Conservation (phyloP, 2,888 invertebrate genomes). For the Hybos culiciformis region DNA sequence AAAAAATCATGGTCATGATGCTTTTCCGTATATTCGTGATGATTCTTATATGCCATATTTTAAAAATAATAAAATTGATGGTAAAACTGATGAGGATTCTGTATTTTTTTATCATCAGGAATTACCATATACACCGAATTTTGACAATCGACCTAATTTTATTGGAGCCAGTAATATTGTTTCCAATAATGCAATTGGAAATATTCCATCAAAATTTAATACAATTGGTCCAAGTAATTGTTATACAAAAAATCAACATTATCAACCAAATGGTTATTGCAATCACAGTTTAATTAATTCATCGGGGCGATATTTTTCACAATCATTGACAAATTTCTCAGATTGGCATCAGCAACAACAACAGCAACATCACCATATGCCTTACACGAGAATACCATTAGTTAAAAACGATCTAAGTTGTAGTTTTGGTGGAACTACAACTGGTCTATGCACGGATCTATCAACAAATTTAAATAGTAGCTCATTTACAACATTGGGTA, state of each 20-base stretch:
- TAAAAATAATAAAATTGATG: conserved; percentile 8
- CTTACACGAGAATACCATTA: conserved; percentile 22
- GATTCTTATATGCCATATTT: conserved; percentile 13
- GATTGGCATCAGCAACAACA: conserved; percentile 11
- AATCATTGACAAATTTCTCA: conserved; percentile 33
- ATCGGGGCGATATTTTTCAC: conserved; percentile 30
- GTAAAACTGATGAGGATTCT: conserved; percentile 11
- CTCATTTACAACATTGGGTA: conserved; percentile 26
- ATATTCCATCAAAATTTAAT: conserved; percentile 29
- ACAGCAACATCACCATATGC: conserved; percentile 14
- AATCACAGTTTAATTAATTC: background rate
- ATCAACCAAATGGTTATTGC: conserved; percentile 7
- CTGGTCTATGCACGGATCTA: conserved; percentile 17
- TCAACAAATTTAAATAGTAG: conserved; percentile 18
- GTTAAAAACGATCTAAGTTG: conserved; percentile 15
- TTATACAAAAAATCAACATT: conserved; percentile 27
- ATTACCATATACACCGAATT: conserved; percentile 16
- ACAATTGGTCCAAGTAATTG: conserved; percentile 35
- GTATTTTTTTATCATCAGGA: conserved; percentile 18
- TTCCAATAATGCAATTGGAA: background rate
- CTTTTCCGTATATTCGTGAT: conserved; percentile 10
- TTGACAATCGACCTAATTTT: conserved; percentile 14
- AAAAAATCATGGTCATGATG: conserved; percentile 12
- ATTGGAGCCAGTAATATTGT: background rate
- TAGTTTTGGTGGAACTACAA: conserved; percentile 14